These are phyloP conservation scores for Cryptoblepharus egeriae DNA, from an alignment of 2,797 vertebrate genomes.

Conservation along the genomic window DNA sequence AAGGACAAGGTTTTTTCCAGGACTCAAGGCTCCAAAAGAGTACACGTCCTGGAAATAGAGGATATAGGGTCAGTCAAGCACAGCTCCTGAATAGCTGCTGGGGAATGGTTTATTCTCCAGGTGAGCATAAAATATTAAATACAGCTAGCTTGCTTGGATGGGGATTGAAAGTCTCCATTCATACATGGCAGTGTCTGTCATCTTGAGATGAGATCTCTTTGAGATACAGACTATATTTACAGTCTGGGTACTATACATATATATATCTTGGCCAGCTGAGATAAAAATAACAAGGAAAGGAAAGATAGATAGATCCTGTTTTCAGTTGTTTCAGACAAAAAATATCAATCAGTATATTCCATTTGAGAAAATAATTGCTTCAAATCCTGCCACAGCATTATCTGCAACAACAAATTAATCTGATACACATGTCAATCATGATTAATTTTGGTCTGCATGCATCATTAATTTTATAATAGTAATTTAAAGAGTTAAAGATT, in stretches of 20 bases:
- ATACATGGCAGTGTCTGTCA: fast-evolving
- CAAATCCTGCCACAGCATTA: background rate
- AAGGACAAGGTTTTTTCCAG: too few species aligned
- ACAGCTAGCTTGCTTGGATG: too few species aligned
- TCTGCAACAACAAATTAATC: background rate
- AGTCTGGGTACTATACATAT: background rate
- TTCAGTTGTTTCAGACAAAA: background rate
- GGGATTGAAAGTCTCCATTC: too few species aligned
- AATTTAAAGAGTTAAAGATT: conserved; percentile 17
- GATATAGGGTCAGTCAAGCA: too few species aligned
- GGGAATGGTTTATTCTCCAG: background rate
- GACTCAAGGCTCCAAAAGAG: too few species aligned
- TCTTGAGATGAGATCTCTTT: background rate
- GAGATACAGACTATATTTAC: background rate
- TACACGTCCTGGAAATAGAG: too few species aligned
- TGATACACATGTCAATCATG: background rate
- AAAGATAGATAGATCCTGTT: background rate
- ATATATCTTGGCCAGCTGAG: background rate
- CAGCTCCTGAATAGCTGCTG: background rate
- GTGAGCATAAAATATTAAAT: too few species aligned
- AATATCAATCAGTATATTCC: background rate
- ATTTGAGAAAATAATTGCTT: background rate
- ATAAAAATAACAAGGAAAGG: background rate
- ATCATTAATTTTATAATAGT: background rate
- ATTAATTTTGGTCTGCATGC: background rate